These are phyloP conservation scores for Rhopalosiphum maidis DNA, from an alignment of 1,140 invertebrate genomes.

Conservation along the genomic window DNA sequence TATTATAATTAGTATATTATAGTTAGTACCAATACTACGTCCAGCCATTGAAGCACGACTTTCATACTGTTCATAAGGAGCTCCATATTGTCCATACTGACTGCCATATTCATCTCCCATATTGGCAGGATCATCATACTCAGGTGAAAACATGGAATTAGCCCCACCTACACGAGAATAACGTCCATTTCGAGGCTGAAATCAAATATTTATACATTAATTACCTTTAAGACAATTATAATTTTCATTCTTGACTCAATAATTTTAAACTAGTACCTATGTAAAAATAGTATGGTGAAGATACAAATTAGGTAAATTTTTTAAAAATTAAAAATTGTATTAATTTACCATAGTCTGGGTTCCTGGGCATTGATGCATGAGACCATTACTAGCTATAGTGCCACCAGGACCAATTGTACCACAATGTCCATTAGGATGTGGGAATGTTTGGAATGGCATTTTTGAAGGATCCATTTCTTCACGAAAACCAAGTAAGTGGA, in stretches of 20 bases:
- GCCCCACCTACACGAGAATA: constrained; percentile 69
- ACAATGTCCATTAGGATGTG: constrained; percentile 77
- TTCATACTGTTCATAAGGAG: constrained; percentile 85
- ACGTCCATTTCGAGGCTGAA: constrained; percentile 76
- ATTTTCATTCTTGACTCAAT: not conserved
- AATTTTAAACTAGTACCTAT: not conserved
- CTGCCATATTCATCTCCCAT: constrained; percentile 87
- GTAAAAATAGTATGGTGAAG: not conserved
- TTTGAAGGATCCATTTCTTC: constrained; percentile 93
- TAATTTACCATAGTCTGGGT: constrained; percentile 81
- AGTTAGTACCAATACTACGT: constrained; percentile 66
- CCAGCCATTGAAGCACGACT: constrained; percentile 79
- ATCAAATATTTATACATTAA: constrained; percentile 34
- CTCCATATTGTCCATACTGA: constrained; percentile 79
- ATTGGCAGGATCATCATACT: constrained; percentile 91
- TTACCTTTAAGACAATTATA: not conserved
- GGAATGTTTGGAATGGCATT: constrained; percentile 87
- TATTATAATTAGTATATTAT: not conserved
- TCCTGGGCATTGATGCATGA: constrained; percentile 81
- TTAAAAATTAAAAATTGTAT: not conserved
- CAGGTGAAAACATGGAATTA: constrained; percentile 69
- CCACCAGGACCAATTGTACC: constrained; percentile 79
- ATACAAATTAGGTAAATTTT: not conserved
- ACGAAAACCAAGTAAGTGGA: constrained; percentile 91
- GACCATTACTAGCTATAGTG: constrained; percentile 68